Percentiles rank a stretch among this genome's conserved stretches.
Evolutionary conservation across 2,888 invertebrate species (phyloP).

Genomic region (Sympetrum striolatum): DNA sequence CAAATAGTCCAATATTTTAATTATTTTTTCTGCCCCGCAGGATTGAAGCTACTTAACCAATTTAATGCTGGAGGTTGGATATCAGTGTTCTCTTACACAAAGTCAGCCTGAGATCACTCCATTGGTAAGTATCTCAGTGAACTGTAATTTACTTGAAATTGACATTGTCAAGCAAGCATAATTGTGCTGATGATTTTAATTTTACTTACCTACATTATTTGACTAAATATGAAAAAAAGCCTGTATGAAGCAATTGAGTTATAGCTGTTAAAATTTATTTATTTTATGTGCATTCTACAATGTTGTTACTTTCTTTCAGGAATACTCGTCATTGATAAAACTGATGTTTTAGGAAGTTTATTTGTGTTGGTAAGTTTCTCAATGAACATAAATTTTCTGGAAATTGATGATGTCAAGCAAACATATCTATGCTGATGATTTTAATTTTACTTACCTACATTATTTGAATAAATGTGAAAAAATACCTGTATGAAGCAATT

Average conservation of each 20-base stretch:
- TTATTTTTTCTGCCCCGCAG: no score
- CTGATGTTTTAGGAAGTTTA: background rate
- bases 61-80: no score
- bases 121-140: no score
- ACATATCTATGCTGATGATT: slow-evolving; percentile 58
- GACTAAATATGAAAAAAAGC: slow-evolving; percentile 62
- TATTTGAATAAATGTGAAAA: slow-evolving; percentile 66
- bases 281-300: background rate
- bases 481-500: slow-evolving; percentile 46
- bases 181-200: slow-evolving; percentile 59
- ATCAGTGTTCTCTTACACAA: no score
- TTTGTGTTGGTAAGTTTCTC: no score
- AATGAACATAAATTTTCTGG: background rate
- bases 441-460: slow-evolving; percentile 64
- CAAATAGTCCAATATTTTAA: no score
- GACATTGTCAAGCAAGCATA: background rate
- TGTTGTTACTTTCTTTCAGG: background rate
- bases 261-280: background rate
- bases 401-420: background rate
- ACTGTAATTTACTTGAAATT: background rate
- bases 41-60: no score
- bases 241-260: slow-evolving; percentile 34
- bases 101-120: fast-evolving
- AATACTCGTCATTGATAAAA: no score
- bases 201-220: slow-evolving; percentile 68